Percentiles rank a stretch among this genome's conserved stretches.
Conservation (phyloP, 2,888 invertebrate species). For the Cantharis rustica region DNA sequence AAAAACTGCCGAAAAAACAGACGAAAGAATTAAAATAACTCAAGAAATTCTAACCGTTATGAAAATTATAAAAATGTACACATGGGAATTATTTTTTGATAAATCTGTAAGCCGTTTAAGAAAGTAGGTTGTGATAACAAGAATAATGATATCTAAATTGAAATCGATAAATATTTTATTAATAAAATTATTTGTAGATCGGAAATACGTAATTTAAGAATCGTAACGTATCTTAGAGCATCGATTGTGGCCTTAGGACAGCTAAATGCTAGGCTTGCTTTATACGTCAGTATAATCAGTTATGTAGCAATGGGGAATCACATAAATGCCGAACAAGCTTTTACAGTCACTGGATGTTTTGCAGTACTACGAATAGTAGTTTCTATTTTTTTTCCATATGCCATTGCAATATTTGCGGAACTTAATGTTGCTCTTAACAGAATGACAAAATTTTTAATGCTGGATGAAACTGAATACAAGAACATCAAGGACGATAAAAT, state of each 20-base stretch:
- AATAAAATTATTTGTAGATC: constrained; percentile 57
- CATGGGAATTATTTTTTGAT: constrained; percentile 84
- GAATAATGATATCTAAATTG: neutral
- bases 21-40: constrained; percentile 87
- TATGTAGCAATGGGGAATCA: constrained; percentile 72
- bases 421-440: constrained; percentile 74
- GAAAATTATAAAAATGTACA: constrained; percentile 90
- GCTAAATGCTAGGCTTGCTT: constrained; percentile 47
- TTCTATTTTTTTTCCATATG: constrained; percentile 88
- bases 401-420: constrained; percentile 80
- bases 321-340: constrained; percentile 82
- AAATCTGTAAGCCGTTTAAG: constrained; percentile 71
- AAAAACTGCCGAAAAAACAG: constrained; percentile 82
- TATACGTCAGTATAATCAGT: constrained; percentile 54
- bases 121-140: constrained; percentile 61
- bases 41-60: constrained; percentile 86
- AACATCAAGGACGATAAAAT: constrained; percentile 20
- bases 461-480: constrained; percentile 35
- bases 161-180: neutral
- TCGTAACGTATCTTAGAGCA: constrained; percentile 48
- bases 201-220: constrained; percentile 65
- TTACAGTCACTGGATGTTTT: constrained; percentile 87
- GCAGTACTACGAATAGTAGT: constrained; percentile 84
- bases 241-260: constrained; percentile 43
- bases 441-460: constrained; percentile 63